A percentile compares a stretch with the other conserved stretches of the same genome.
These are phyloP conservation scores for Drosophila kokeensis DNA, from an alignment of 2,888 invertebrate species.

Conservation along the genomic window DNA sequence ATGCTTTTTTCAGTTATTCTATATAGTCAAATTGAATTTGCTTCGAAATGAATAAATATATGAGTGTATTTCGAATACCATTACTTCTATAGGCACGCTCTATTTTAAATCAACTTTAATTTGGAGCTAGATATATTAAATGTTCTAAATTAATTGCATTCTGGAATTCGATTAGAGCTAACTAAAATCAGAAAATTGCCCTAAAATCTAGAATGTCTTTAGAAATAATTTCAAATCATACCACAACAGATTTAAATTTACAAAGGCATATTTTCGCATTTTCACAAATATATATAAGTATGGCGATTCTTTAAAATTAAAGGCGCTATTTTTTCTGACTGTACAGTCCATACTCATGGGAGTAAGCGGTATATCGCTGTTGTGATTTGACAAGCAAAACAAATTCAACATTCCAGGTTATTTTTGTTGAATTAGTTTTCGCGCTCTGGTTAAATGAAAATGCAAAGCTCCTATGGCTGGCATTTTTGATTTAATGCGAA, in stretches of 20 bases:
- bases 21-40: no score
- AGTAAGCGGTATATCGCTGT: slow-evolving; percentile 12
- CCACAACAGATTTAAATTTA: not conserved
- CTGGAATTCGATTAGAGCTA: not conserved
- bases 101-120: not conserved
- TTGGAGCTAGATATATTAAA: not conserved
- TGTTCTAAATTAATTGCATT: accelerated
- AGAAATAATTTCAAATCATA: not conserved
- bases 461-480: slow-evolving; percentile 66
- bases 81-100: not conserved
- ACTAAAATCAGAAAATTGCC: not conserved
- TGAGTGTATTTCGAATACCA: not conserved
- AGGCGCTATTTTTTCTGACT: not conserved
- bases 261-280: not conserved
- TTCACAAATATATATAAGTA: not conserved
- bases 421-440: slow-evolving; percentile 45
- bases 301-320: not conserved
- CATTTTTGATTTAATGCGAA: slow-evolving; percentile 70
- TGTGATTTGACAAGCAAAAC: not conserved
- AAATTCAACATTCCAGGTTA: slow-evolving; percentile 8
- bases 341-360: no score
- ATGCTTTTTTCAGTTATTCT: not conserved
- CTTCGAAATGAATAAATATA: not conserved
- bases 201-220: not conserved
- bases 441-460: slow-evolving; percentile 70